Evolutionary conservation across 2,888 invertebrate genomes (phyloP).

Genomic region (Ernsta delagoae): DNA sequence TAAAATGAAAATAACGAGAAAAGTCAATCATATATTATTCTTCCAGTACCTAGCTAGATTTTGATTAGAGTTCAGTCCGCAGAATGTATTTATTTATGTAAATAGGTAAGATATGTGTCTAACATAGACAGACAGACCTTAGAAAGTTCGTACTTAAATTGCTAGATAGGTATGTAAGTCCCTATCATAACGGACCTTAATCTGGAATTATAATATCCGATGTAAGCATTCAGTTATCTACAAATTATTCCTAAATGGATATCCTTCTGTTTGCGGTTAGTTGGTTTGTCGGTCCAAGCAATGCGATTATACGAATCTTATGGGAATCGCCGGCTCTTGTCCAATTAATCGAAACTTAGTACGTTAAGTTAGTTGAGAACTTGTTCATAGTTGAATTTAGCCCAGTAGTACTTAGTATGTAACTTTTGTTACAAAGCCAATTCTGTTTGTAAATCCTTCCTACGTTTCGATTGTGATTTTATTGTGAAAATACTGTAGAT

Average conservation of each 20-base stretch:
- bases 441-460: background rate
- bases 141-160: no score
- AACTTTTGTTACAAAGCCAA: slow-evolving; percentile 3
- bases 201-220: background rate
- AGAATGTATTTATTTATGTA: no score
- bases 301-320: slow-evolving; percentile 23
- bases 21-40: background rate
- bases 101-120: no score
- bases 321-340: slow-evolving; percentile 26
- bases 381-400: slow-evolving; percentile 1
- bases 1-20: background rate
- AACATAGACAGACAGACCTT: no score
- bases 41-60: background rate
- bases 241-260: slow-evolving; percentile 17
- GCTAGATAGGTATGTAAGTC: no score
- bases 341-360: slow-evolving; percentile 20
- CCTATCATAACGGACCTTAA: background rate
- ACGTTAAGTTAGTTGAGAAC: slow-evolving; percentile 14
- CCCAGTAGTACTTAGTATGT: background rate
- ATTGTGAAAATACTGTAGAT: no score
- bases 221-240: background rate
- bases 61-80: slow-evolving; percentile 19
- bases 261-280: slow-evolving; percentile 16
- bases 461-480: no score
- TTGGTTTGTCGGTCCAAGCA: slow-evolving; percentile 23